phyloP scores from a whole-genome alignment of 1,140 invertebrate species.

The Melitaea cinxia region DNA sequence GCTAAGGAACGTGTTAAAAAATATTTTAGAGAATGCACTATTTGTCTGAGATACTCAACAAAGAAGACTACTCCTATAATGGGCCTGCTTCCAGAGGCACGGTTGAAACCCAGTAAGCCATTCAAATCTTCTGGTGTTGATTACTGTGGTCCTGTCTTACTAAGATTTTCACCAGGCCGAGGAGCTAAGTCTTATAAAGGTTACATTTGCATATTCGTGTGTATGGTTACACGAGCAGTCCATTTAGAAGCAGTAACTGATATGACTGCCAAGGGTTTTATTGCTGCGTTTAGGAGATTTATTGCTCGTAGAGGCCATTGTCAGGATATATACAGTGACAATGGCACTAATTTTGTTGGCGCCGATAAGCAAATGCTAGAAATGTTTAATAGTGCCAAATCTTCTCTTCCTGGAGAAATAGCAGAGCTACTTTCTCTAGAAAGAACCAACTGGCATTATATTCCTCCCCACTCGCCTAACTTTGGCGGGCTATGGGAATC shows the following conservation, averaged over 20 bases:
- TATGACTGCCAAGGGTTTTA: too few species aligned
- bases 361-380: constrained; percentile 34
- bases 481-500: constrained; percentile 26
- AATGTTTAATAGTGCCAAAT: constrained; percentile 22
- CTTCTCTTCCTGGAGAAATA: constrained; percentile 15
- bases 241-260: too few species aligned
- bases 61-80: too few species aligned
- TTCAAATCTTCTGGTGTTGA: too few species aligned
- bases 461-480: too few species aligned
- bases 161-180: not conserved
- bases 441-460: constrained; percentile 33
- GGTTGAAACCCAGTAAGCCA: not conserved
- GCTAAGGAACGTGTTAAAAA: not conserved
- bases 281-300: constrained; percentile 27
- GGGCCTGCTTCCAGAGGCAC: too few species aligned
- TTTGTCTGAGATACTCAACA: not conserved
- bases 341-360: constrained; percentile 61
- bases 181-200: not conserved
- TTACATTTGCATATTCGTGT: too few species aligned
- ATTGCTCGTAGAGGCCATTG: too few species aligned
- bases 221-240: too few species aligned
- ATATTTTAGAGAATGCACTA: constrained; percentile 14
- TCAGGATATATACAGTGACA: too few species aligned
- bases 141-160: not conserved
- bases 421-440: too few species aligned